Evolutionary conservation across 1,140 invertebrate genomes (phyloP), one percentile per base, ranked within the genome.

Genomic region (Carposina sasakii): DNA sequence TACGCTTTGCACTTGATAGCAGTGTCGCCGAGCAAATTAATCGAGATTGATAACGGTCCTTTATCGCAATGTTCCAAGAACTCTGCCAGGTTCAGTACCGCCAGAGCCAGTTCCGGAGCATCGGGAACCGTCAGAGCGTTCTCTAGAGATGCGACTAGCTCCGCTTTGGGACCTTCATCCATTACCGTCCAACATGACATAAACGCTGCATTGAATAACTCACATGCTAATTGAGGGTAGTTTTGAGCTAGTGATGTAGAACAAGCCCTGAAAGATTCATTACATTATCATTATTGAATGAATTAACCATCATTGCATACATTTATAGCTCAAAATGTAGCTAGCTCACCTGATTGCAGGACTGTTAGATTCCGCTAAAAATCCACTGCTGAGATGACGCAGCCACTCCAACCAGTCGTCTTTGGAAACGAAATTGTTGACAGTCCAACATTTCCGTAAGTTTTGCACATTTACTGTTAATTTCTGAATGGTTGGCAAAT

Each of bases 61-160:
- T 96, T 96, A 71, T 99, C 98, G 73, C 97, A 99, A 73, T 99
- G 98, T 70, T 99, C 98, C 94, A 99, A 97, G 67, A 99, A 99
- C 81, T 99, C 98, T 0, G 97, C 97, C 23, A 99, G 85, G 85
- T 99, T 99, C 1, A 99, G 86, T 55, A 99, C 94, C 0, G 96
- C 97, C 66, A 99, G 96, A 0, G 97, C 98, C 13, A 99, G 93
- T 83, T 99, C 98, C 0, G 97, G 95, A 37, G 97, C 89, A 71
- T 99, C 96, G 3, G 97, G 95, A 0, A 96, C 93, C 46, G 91
- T 92, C 1, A 99, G 78, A 0, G 97, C 97, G 71, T 95, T 90
- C 61, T 97, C 92, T 2, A 99, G 73, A 5, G 93, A 94, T 22
- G 90, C 84, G 1, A 98, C 94, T 0, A 99, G 81, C 71, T 99